A percentile compares a stretch with the other conserved stretches of the same genome.
phyloP scores from a whole-genome alignment of 2,113 vertebrate species.

The Lepisosteus osseus region DNA sequence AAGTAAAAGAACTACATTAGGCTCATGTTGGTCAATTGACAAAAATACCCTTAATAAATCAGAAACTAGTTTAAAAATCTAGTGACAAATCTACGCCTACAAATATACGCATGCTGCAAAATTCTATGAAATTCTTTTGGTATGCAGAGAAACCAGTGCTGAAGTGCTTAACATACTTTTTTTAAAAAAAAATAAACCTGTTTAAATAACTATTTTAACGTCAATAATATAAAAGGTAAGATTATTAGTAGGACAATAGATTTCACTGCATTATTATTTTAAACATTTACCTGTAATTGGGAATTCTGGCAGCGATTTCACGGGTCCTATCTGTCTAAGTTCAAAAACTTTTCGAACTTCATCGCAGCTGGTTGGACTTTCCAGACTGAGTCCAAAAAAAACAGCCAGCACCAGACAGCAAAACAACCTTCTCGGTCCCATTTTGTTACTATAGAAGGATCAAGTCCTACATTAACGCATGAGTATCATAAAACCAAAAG shows the following conservation, averaged over 20 bases:
- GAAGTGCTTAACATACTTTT: too few species aligned
- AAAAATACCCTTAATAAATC: too few species aligned
- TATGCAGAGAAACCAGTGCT: too few species aligned
- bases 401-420: conserved; percentile 32
- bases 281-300: conserved; percentile 67
- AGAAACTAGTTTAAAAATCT: too few species aligned
- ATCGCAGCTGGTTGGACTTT: conserved; percentile 61
- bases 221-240: too few species aligned
- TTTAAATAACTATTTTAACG: too few species aligned
- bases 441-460: conserved; percentile 18
- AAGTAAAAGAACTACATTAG: too few species aligned
- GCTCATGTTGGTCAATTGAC: too few species aligned
- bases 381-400: conserved; percentile 22
- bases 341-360: conserved; percentile 80
- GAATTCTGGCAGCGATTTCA: conserved; percentile 50
- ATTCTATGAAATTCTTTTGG: too few species aligned
- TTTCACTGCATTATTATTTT: not conserved
- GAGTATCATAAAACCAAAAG: not conserved
- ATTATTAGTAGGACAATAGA: not conserved
- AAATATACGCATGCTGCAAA: too few species aligned
- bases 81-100: too few species aligned
- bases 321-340: conserved; percentile 62
- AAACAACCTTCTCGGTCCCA: conserved; percentile 24
- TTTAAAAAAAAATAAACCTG: too few species aligned
- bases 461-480: not conserved